Percentiles rank a stretch among this genome's conserved stretches.
phyloP scores from a whole-genome alignment of 2,888 invertebrate species.

The Cistogaster globosa region DNA sequence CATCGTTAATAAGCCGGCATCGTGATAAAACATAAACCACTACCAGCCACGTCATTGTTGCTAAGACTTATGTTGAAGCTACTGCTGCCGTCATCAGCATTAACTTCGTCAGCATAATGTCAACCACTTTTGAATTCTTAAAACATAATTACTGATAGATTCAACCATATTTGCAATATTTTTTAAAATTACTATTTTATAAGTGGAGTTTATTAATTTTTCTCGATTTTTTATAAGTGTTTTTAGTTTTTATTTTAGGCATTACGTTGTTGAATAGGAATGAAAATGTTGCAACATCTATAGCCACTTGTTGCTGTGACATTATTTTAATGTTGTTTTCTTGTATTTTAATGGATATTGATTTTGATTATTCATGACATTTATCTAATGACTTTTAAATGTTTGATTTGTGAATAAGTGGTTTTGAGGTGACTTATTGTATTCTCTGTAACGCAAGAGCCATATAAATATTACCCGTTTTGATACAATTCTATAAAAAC shows the following conservation, averaged over 20 bases:
- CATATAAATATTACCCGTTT: too few relatives aligned
- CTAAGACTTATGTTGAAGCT: background rate
- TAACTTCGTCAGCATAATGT: background rate
- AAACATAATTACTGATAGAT: constrained; percentile 63
- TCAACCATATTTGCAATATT: constrained; percentile 66
- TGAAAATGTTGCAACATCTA: constrained; percentile 63
- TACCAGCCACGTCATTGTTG: constrained; percentile 13
- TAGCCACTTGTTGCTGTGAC: constrained; percentile 61
- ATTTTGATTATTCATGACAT: constrained; percentile 71
- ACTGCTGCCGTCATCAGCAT: constrained; percentile 34
- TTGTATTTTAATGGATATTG: constrained; percentile 65
- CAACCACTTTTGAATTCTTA: constrained; percentile 52
- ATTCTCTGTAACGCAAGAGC: background rate
- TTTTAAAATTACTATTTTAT: constrained; percentile 69
- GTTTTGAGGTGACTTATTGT: constrained; percentile 38
- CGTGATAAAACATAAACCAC: constrained; percentile 29
- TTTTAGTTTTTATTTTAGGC: constrained; percentile 18
- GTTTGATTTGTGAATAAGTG: constrained; percentile 38
- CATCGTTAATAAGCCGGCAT: background rate
- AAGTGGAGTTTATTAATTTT: constrained; percentile 40
- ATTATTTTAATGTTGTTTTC: constrained; percentile 39
- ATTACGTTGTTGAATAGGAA: constrained; percentile 39
- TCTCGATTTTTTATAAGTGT: background rate
- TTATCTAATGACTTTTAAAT: constrained; percentile 68
- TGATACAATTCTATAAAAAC: too few relatives aligned